Evolutionary conservation across 2,113 vertebrate species (phyloP).

Genomic region (Gymnocephalus cernua): DNA sequence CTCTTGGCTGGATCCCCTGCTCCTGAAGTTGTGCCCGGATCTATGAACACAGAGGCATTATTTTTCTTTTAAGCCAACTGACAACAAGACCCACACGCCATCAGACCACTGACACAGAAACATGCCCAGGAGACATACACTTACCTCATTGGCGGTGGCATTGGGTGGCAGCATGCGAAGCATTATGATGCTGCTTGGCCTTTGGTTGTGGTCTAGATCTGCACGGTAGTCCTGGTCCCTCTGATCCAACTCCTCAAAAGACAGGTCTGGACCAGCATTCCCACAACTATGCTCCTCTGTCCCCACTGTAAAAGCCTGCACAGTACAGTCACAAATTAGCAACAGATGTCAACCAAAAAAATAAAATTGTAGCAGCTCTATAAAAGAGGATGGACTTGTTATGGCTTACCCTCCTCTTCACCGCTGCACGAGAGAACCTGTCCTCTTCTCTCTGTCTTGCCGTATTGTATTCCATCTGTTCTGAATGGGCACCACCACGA

Average conservation of each 20-base stretch:
- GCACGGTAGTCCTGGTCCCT: slow-evolving; percentile 92
- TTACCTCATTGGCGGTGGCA: slow-evolving; percentile 90
- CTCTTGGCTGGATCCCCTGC: slow-evolving; percentile 90
- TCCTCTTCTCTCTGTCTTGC: slow-evolving; percentile 73
- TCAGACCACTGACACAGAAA: background rate
- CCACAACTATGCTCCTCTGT: slow-evolving; percentile 55
- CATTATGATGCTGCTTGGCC: slow-evolving; percentile 95
- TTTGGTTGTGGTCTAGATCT: slow-evolving; percentile 87
- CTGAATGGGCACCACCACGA: slow-evolving; percentile 43
- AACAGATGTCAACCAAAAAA: background rate
- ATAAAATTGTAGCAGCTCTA: background rate
- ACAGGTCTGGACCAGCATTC: slow-evolving; percentile 56
- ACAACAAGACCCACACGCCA: background rate
- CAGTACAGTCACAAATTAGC: background rate
- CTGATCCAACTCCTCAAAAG: slow-evolving; percentile 84
- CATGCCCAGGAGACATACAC: background rate
- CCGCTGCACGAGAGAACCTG: slow-evolving; percentile 59
- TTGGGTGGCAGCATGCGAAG: slow-evolving; percentile 91
- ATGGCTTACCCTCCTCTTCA: slow-evolving; percentile 76
- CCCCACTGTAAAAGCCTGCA: slow-evolving; percentile 59
- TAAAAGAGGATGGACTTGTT: background rate
- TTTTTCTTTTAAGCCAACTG: background rate
- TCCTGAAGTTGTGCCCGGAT: slow-evolving; percentile 91
- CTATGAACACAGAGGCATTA: slow-evolving; percentile 68
- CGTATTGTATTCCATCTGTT: slow-evolving; percentile 62